Percentiles rank a stretch among this genome's conserved stretches.
Conservation (phyloP, 2,113 vertebrate species). For the Xerus inauris region DNA sequence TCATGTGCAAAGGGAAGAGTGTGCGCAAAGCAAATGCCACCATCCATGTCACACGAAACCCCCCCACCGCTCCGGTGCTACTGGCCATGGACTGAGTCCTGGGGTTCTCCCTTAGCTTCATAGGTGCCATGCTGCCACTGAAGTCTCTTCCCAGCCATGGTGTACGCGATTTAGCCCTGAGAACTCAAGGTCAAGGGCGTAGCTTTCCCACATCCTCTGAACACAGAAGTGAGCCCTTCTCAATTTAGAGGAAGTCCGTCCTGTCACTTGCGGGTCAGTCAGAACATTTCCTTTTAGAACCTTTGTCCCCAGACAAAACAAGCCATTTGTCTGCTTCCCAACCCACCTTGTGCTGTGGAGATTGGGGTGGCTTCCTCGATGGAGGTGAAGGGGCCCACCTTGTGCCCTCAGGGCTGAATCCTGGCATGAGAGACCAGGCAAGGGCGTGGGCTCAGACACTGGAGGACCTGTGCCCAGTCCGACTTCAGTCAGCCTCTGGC, state of each 20-base stretch:
- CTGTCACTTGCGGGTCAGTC: background rate
- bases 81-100: too few relatives aligned
- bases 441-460: fast-evolving
- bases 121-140: background rate
- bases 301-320: background rate
- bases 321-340: background rate
- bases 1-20: background rate
- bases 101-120: background rate
- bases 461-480: background rate
- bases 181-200: background rate
- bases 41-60: too few relatives aligned
- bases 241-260: background rate
- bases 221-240: background rate
- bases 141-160: background rate
- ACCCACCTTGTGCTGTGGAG: fast-evolving
- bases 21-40: background rate
- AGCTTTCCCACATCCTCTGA: background rate
- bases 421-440: background rate
- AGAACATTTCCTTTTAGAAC: background rate
- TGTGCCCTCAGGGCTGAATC: background rate
- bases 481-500: background rate
- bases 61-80: too few relatives aligned
- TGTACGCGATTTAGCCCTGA: background rate
- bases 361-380: too few relatives aligned
- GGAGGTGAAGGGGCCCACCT: background rate